Evolutionary conservation across 2,113 vertebrate genomes (phyloP), one percentile per base, ranked within the genome.

Genomic region (Upupa epops): DNA sequence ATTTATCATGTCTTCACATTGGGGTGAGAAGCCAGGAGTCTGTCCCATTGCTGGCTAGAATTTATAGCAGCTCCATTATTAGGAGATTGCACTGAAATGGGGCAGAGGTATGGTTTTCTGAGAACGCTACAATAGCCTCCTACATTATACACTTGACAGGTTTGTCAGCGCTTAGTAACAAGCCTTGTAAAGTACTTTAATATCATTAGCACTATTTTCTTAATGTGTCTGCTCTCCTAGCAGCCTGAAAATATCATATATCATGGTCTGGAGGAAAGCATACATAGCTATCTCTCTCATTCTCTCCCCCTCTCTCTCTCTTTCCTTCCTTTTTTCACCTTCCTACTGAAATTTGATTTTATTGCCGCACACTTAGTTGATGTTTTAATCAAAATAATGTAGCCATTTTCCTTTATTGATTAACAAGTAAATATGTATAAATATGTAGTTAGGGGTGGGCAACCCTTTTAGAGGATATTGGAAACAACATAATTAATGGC

Each of bases 131-230:
- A 97, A 98, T 98, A 97, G 97, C 97, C 98, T 98, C 98, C 97
- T 98, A 98, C 98, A 99, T 99, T 99, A 99, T 98, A 96, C 97
- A 97, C 98, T 97, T 99, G 98, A 99, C 98, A 99, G 98, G 98
- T 99, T 98, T 98, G 98, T 99, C 98, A 98, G 98, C 98, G 97
- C 98, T 98, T 98, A 97, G 98, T 98, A 98, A 98, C 98, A 98
- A 98, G 98, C 98, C 98, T 98, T 98, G 97, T 98, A 98, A 98
- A 99, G 98, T 98, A 98, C 98, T 98, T 98, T 98, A 98, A 99
- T 99, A 98, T 98, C 98, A 99, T 99, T 99, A 99, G 98, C 98
- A 98, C 98, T 98, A 98, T 98, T 99, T 98, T 98, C 98, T 98
- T 99, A 99, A 99, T 99, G 99, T 98, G 98, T 98, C 98, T 98